phyloP scores from a whole-genome alignment of 2,113 vertebrate genomes.

The Ceyx cyanopectus region DNA sequence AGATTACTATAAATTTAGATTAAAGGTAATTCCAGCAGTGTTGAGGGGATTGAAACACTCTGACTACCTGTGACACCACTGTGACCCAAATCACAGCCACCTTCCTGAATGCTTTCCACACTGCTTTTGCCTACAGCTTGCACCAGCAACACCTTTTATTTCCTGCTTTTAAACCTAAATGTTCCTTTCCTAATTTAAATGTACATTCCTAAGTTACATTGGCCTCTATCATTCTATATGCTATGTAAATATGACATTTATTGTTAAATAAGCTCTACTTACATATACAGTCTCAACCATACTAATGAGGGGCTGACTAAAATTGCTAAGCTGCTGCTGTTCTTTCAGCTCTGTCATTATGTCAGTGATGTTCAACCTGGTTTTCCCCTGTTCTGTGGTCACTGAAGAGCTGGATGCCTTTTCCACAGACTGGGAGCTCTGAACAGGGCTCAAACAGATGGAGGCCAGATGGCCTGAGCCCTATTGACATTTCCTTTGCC shows the following conservation, averaged over 20 bases:
- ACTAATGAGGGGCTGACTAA: not conserved
- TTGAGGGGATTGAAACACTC: not conserved
- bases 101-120: not conserved
- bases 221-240: not conserved
- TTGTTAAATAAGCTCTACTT: not conserved
- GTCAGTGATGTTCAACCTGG: not conserved
- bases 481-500: not conserved
- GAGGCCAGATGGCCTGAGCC: not conserved
- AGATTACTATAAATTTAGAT: not conserved
- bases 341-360: not conserved
- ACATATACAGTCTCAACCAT: not conserved
- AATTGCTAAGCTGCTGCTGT: not conserved
- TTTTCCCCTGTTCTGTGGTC: not conserved
- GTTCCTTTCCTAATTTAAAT: not conserved
- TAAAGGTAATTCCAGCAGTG: not conserved
- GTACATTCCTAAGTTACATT: not conserved
- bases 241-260: conserved; percentile 16
- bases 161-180: not conserved
- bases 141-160: not conserved
- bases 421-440: not conserved
- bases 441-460: not conserved
- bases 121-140: not conserved
- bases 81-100: not conserved
- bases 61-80: not conserved
- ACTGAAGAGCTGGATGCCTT: not conserved